Evolutionary conservation across 2,113 vertebrate genomes (phyloP).

Genomic region (Sceloporus tristichus): DNA sequence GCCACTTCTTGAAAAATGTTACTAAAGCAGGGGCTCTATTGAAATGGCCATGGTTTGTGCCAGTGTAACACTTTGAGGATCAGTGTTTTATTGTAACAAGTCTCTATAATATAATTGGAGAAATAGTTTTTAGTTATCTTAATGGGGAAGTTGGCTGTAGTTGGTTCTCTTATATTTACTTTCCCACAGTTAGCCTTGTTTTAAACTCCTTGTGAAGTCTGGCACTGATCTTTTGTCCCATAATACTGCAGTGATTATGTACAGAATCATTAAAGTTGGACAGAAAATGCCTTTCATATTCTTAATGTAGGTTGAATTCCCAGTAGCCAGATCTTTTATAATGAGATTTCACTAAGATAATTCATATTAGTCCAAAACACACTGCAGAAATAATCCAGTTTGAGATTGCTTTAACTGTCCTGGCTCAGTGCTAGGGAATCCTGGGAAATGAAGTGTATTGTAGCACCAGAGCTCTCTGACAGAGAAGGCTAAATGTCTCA

Average conservation of each 20-base stretch:
- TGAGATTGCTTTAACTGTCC: too few relatives aligned
- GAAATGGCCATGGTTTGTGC: slow-evolving; percentile 18
- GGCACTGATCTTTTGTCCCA: background rate
- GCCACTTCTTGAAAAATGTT: slow-evolving; percentile 33
- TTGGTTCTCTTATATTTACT: background rate
- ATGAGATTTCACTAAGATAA: background rate
- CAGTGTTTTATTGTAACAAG: slow-evolving; percentile 5
- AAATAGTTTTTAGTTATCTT: background rate
- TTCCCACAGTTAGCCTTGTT: slow-evolving; percentile 14
- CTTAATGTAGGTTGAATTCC: background rate
- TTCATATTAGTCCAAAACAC: background rate
- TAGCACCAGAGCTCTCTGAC: too few relatives aligned
- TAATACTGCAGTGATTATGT: background rate
- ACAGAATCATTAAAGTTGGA: background rate
- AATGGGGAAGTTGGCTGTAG: slow-evolving; percentile 8
- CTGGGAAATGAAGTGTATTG: too few relatives aligned
- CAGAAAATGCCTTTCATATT: background rate
- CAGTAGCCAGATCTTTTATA: background rate
- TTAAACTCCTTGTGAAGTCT: slow-evolving; percentile 11
- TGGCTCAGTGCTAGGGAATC: too few relatives aligned
- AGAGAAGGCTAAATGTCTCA: too few relatives aligned
- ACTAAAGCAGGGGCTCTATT: slow-evolving; percentile 21
- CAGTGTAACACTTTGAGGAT: slow-evolving; percentile 36
- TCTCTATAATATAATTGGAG: background rate
- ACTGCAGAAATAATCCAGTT: too few relatives aligned